Conservation (phyloP, 2,113 vertebrate genomes). For the Microtus montanus region DNA sequence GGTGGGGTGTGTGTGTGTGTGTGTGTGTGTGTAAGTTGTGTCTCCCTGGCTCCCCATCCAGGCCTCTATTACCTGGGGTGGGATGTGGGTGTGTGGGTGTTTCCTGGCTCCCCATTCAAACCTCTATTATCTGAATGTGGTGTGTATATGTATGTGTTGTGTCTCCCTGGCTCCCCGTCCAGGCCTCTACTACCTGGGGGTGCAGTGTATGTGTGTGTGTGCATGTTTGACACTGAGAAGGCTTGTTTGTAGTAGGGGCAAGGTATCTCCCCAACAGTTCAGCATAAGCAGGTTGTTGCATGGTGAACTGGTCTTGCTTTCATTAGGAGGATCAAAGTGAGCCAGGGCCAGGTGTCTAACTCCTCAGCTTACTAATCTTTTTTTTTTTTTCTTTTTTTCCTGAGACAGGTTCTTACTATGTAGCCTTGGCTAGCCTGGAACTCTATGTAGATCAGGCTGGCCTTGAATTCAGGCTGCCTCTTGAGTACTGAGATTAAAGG, state of each 20-base stretch:
- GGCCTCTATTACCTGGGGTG: neutral
- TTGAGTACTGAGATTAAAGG: neutral
- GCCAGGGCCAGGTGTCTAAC: neutral
- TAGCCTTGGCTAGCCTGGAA: neutral
- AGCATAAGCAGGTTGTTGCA: neutral
- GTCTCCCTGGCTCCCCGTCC: neutral
- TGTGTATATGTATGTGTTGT: neutral
- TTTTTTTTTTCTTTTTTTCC: neutral
- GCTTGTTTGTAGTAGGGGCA: neutral
- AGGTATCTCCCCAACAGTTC: neutral
- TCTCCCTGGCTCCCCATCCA: neutral
- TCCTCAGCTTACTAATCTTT: neutral
- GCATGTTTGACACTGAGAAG: neutral
- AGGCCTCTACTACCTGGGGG: too few species aligned
- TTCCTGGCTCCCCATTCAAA: too few species aligned
- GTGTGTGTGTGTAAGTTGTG: neutral
- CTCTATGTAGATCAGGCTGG: neutral
- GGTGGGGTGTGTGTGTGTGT: neutral
- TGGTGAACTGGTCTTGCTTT: neutral
- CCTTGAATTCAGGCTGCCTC: neutral
- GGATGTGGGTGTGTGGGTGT: neutral
- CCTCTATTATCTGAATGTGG: too few species aligned
- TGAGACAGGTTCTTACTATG: neutral
- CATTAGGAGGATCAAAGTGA: neutral
- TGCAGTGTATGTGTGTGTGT: too few species aligned